phyloP scores from a whole-genome alignment of 2,888 invertebrate genomes.

The Acanthosepion esculentum region DNA sequence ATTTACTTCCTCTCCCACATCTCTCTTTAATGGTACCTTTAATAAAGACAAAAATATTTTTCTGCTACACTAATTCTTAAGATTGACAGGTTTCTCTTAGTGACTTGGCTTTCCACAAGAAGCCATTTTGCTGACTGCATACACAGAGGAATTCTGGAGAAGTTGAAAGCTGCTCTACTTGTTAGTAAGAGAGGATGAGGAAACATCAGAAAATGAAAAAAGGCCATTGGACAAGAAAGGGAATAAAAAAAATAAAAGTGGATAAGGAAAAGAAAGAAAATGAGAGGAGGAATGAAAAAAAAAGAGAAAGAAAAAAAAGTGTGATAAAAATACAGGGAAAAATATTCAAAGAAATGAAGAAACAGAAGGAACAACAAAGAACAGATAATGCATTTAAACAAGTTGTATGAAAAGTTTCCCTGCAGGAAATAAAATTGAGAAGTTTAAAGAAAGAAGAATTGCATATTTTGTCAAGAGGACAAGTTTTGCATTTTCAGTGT shows the following conservation, averaged over 20 bases:
- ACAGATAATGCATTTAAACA: background rate
- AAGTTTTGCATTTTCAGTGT: background rate
- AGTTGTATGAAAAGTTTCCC: background rate
- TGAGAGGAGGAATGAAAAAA: background rate
- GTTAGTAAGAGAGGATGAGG: background rate
- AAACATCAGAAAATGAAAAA: background rate
- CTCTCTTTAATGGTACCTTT: background rate
- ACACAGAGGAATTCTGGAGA: background rate
- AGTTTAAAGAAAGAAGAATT: background rate
- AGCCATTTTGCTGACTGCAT: background rate
- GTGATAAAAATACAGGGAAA: background rate
- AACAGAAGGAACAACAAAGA: background rate
- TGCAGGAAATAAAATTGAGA: background rate
- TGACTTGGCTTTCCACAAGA: background rate
- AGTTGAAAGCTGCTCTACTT: background rate
- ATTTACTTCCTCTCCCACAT: background rate
- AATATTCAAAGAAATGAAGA: background rate
- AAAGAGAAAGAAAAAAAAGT: background rate
- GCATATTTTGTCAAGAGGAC: background rate
- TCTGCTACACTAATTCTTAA: background rate
- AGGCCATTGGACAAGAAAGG: background rate
- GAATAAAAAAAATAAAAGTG: background rate
- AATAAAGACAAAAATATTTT: constrained; percentile 15
- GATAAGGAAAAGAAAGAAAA: background rate
- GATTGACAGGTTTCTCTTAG: background rate